Percentiles rank a stretch among this genome's conserved stretches.
These are phyloP conservation scores for Blastobasis lacticolella DNA, from an alignment of 2,888 invertebrate genomes.

Conservation along the genomic window DNA sequence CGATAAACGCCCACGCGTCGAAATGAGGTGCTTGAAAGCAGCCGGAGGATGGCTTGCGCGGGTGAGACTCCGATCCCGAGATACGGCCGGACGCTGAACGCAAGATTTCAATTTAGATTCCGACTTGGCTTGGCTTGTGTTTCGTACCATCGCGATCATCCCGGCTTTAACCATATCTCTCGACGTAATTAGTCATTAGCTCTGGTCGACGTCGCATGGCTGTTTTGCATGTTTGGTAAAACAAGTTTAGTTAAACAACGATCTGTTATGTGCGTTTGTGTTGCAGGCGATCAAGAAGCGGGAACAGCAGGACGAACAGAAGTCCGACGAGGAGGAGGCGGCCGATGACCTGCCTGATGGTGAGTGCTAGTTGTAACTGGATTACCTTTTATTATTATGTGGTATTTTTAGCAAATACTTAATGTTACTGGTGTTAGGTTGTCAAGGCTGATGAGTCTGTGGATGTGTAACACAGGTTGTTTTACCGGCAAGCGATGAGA, in stretches of 20 bases:
- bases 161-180: conserved; percentile 18
- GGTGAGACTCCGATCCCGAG: conserved; percentile 59
- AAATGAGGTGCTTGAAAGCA: conserved; percentile 70
- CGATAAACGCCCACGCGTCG: conserved; percentile 23
- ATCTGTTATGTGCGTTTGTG: conserved; percentile 24
- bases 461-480: no score
- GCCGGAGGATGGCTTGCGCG: conserved; percentile 70
- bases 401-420: no score
- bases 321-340: conserved; percentile 62
- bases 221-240: conserved; percentile 20
- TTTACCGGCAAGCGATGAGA: no score
- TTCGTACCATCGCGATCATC: conserved; percentile 43
- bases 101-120: conserved; percentile 67
- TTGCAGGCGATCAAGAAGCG: conserved; percentile 69
- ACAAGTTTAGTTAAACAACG: conserved; percentile 1
- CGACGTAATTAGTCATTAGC: conserved; percentile 12
- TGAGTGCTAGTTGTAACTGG: conserved; percentile 28
- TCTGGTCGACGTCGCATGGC: conserved; percentile 21
- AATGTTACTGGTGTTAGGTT: no score
- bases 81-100: conserved; percentile 47
- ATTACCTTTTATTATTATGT: no score
- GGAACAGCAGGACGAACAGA: conserved; percentile 52
- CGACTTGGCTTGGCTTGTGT: conserved; percentile 50
- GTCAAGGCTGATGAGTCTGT: no score
- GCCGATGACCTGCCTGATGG: conserved; percentile 56